Base-by-base conservation (phyloP, 2,113 vertebrate genomes). In the Danio rerio region DNA sequence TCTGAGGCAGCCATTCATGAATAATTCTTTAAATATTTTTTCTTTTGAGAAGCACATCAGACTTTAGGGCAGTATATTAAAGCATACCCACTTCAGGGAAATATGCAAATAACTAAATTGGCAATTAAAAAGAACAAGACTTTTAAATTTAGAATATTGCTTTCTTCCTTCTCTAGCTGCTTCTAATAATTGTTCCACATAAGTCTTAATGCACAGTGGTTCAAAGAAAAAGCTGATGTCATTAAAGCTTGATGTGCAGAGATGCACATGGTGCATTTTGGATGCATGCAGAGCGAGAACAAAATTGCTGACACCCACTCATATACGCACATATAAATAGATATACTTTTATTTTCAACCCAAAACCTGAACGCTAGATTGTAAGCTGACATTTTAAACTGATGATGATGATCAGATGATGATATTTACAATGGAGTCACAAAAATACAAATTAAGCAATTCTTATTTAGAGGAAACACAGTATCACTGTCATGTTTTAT, bases 251-350 rank as follows among this genome's bases (percentile, higher is more conserved):
- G 47, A 13, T 18, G 53, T 42, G 58, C 56, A 81, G 56, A 52
- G 21, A 21, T 82, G 77, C 47, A 79, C 62, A 56, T n/a, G 21
- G 40, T 77, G 73, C 65, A 62, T 69, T 75, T 80, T 40, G 43
- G 3, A 53, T 75, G 52, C 59, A 68, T 18, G 81, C 9, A 59
- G 13, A 83, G 61, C 75, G 18, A 86, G 52, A 86, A 40, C 7
- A 77, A 86, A 86, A 86, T 62, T 70, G 81, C 84, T 86, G 84
- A 86, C 76, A 43, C 45, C 18, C 61, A 80, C 31, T 40, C 12
- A 72, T 15, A 40, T 18, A 63, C 70, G 20, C 21, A 31, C 43
- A 68, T 16, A 55, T 43, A 77, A 74, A 83, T 5, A 83, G 16
- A 66, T 43, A 62, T 42, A n/a, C 43, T 21, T 42, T 40, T 47